phyloP scores from a whole-genome alignment of 2,888 invertebrate genomes.

The Willowsia nigromaculata region DNA sequence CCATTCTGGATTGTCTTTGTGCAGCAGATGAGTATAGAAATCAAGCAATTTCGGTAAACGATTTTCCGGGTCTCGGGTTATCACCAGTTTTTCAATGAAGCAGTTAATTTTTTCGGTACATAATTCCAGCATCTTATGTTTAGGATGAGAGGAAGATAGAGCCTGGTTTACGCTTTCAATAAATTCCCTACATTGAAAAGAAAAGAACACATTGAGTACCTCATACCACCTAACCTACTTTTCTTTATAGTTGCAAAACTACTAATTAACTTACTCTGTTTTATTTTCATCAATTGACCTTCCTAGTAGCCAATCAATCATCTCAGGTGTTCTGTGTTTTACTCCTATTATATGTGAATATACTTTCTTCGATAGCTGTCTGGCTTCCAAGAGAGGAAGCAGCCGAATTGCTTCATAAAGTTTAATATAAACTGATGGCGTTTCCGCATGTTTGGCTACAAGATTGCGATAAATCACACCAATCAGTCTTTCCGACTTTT shows the following conservation, averaged over 20 bases:
- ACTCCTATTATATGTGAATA: not conserved
- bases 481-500: constrained; percentile 13
- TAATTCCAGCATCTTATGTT: not conserved
- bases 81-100: not conserved
- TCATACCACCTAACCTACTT: not conserved
- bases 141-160: not conserved
- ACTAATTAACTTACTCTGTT: not conserved
- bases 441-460: not conserved
- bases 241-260: not conserved
- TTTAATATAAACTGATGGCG: not conserved
- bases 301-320: constrained; percentile 12
- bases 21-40: not conserved
- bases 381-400: not conserved
- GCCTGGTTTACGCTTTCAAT: constrained; percentile 39
- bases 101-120: constrained; percentile 4
- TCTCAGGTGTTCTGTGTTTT: not conserved
- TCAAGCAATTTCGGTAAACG: not conserved
- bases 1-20: not conserved
- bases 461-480: not conserved
- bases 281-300: constrained; percentile 9
- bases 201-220: not conserved
- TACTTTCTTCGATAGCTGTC: not conserved
- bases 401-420: not conserved
- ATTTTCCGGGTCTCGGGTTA: not conserved
- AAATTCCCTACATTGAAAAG: not conserved